Evolutionary conservation across 2,888 invertebrate species (phyloP), one percentile per base, ranked within the genome.

Genomic region (Clitarchus hookeri): DNA sequence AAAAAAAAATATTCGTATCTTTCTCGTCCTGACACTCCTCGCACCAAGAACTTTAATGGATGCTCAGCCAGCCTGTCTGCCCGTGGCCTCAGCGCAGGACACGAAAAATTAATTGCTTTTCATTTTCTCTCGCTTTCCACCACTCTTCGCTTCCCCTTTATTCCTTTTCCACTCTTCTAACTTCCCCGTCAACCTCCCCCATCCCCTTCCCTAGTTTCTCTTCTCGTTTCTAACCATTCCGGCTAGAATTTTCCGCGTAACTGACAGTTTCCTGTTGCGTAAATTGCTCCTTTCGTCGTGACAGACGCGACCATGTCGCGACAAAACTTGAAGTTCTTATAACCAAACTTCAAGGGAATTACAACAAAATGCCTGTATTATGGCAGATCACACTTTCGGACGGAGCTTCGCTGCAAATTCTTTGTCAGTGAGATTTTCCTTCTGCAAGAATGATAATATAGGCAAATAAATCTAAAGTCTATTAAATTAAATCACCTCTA

Each of bases 71-170:
- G 65, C n/a, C 19, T 65, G 65, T 65, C 65, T 65, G 65, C 65
- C n/a, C 65, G 23, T n/a, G 65, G 65, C 65, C 65, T 65, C 65
- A 65, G 65, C 65, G 13, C 65, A 65, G n/a, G 65, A 65, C 65
- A 65, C 65, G 65, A 65, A 65, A 65, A 65, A 65, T 65, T 65
- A 65, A 65, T 65, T 65, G 65, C 65, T 65, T 65, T 65, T 65
- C 65, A 65, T 65, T 65, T 65, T 65, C 23, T n/a, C 65, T n/a
- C 65, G 65, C 65, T 65, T 65, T 65, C 19, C 65, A 65, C 19
- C 65, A n/a, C 19, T 65, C 65, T 65, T 65, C 65, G 23, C 65
- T 65, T 65, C 16, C 65, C 23, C 65, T 65, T 23, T 65, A 23
- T 65, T 65, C 65, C 65, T 65, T 65, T 65, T n/a, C 65, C 0